Evolutionary conservation across 2,113 vertebrate genomes (phyloP).

Genomic region (Alligator mississippiensis): DNA sequence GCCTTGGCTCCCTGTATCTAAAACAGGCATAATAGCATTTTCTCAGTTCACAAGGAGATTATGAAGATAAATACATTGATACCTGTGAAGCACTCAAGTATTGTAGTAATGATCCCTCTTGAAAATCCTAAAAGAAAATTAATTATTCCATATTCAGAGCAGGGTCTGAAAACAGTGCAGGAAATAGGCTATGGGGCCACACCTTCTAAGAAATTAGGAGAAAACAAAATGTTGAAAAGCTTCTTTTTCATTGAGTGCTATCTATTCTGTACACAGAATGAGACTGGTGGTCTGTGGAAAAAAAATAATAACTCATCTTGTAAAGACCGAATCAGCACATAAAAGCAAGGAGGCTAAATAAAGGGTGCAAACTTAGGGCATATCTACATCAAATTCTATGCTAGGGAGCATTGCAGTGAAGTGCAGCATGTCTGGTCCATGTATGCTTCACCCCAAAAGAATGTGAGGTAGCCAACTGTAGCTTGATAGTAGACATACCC

Average conservation of each 20-base stretch:
- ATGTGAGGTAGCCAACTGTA: too few relatives aligned
- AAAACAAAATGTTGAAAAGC: not conserved
- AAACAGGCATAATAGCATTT: not conserved
- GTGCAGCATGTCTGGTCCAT: too few relatives aligned
- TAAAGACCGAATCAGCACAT: not conserved
- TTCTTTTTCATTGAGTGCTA: not conserved
- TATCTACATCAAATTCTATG: too few relatives aligned
- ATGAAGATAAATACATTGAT: not conserved
- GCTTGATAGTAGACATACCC: too few relatives aligned
- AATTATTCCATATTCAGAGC: not conserved
- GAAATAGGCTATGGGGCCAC: not conserved
- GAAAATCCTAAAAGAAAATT: not conserved
- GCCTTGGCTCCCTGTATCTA: not conserved
- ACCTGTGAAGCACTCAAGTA: not conserved
- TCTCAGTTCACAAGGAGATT: not conserved
- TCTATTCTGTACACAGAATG: not conserved
- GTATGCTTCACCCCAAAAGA: too few relatives aligned
- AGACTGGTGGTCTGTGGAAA: not conserved
- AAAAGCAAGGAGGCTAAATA: not conserved
- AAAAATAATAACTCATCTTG: not conserved
- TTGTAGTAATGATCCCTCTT: not conserved
- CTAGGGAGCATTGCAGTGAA: too few relatives aligned
- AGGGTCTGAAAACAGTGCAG: not conserved
- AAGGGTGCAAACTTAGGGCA: too few relatives aligned
- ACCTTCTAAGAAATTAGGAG: not conserved